Base-by-base conservation (phyloP, 23 tunicate species). In the Trididemnum nubilum region DNA sequence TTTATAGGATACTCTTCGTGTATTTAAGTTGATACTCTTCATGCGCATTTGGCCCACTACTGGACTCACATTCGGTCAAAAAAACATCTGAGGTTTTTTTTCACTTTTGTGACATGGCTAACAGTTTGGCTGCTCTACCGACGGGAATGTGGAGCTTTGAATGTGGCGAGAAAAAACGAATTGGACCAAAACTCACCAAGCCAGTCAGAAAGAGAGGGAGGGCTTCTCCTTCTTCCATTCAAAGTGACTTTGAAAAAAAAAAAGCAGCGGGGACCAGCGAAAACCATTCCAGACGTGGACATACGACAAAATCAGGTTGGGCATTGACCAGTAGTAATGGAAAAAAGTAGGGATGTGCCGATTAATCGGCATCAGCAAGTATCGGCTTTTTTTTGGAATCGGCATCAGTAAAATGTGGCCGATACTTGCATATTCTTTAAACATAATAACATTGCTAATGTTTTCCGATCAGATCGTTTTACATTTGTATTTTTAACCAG, bases 91-190 rank as follows among this genome's bases (percentile, higher is more conserved):
- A 4, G 2, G 78, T 15, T 15, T 73, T 73, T 39, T 73, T 73
- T 44, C 58, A 73, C 24, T 73, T 73, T 5, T 4, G 37, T 38
- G 78, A 73, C 29, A 19, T 73, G 28, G 57, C 9, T 38, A n/a
- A 73, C 37, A 18, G 25, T 27, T 38, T 73, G 78, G 78, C 39
- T 73, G 58, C 58, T 37, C 22, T 73, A 73, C 33, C 27, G 58
- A n/a, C 57, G 78, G 15, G 78, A 73, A 26, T 73, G 78, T 73
- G 58, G 39, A 7, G 25, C 58, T 23, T 73, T 73, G 57, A 9
- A 15, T 2, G 57, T 18, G 2, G 58, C 38, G 7, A 15, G 9
- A 4, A 32, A 67, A 44, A 67, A 67, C 9, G 38, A 67, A 33
- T 30, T 3, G 33, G 74, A 67, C 33, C 74, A 67, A 33, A n/a